These are phyloP conservation scores for Cichladusa arquata DNA, from an alignment of 2,113 vertebrate species.

Conservation along the genomic window DNA sequence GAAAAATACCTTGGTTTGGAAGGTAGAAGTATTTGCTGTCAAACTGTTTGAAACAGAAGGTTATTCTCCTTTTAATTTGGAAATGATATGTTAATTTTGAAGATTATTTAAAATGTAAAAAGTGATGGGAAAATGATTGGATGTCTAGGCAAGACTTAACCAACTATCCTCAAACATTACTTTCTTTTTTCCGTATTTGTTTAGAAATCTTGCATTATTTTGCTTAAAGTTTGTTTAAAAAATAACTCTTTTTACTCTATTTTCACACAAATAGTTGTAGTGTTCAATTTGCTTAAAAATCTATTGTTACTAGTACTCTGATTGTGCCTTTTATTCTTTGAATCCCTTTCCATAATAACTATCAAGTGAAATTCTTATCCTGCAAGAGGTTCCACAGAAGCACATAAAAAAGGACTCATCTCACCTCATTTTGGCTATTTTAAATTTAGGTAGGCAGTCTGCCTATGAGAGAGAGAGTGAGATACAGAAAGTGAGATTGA, in stretches of 20 bases:
- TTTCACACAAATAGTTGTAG: neutral
- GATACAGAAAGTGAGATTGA: neutral
- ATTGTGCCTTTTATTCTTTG: neutral
- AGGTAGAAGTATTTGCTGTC: neutral
- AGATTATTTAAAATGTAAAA: neutral
- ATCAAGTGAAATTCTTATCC: neutral
- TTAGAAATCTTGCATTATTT: neutral
- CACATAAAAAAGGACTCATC: neutral
- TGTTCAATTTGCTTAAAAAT: neutral
- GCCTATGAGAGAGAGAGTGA: neutral
- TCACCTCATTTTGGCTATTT: constrained; percentile 21
- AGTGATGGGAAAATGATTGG: neutral
- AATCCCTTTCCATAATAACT: neutral
- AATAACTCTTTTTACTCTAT: neutral
- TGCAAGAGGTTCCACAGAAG: neutral
- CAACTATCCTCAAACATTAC: neutral
- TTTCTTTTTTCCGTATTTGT: neutral
- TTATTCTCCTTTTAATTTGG: neutral
- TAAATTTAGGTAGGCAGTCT: neutral
- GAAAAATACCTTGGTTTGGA: neutral
- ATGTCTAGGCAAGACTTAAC: neutral
- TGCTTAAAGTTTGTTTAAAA: neutral
- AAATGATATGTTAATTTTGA: neutral
- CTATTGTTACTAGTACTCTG: neutral
- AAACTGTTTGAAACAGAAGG: neutral